Base-by-base conservation (phyloP, 2,888 invertebrate genomes). In the Vanessa cardui region DNA sequence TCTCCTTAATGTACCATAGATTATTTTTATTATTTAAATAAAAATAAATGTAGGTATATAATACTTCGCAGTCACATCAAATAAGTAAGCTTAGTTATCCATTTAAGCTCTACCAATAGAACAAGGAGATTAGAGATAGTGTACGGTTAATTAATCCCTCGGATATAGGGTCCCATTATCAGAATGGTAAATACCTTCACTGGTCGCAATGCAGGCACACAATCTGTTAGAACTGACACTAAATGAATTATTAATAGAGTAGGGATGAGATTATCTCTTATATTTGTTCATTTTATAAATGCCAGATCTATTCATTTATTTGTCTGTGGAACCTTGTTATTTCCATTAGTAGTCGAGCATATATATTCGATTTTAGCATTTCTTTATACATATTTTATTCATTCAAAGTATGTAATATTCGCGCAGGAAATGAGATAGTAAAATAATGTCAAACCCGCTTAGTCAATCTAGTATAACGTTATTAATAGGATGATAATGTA, bases 101-200 rank as follows among this genome's bases (percentile, higher is more conserved):
- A 58, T 68, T 71, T 56, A 69, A 69, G 63, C 65, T 61, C 16
- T 46, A 47, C 54, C 69, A 67, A 69, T 71, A 72, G 73, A 77
- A 85, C 79, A 79, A 80, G 81, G 78, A 79, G 81, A 80, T 85
- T 80, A 82, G 79, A 78, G 78, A 77, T 76, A 82, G 77, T 81
- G 74, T 80, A 75, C 76, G 79, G 80, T 85, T 87, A 86, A 85
- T 87, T 86, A 86, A 86, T 84, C 84, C 81, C 74, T 75, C 56
- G 78, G 79, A 82, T 81, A 80, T 77, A 78, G 70, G 71, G 75
- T 78, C 73, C 80, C 73, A 85, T 85, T 86, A 84, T 78, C 75
- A 77, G 76, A 81, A 80, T 77, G 76, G 78, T 79, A 77, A 73
- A 75, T 72, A 77, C 78, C 66, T 66, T 66, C 62, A 56, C 50